Base-by-base conservation (phyloP, 2,888 invertebrate species). In the Prionchulus punctatus region DNA sequence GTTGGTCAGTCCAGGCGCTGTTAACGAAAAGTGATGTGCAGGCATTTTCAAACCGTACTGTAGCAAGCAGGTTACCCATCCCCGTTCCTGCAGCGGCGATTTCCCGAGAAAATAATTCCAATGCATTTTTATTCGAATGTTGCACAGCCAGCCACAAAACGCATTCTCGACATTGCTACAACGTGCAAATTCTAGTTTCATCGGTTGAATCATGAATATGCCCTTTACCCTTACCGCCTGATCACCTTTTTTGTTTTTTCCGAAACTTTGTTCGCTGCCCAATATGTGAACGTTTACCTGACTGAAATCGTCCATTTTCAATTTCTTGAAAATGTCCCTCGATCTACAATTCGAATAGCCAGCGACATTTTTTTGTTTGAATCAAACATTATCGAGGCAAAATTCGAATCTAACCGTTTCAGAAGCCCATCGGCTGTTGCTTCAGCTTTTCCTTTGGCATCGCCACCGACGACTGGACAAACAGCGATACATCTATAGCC, bases 61-160 rank as follows among this genome's bases (percentile, higher is more conserved):
- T n/a, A n/a, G n/a, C n/a, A n/a, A n/a, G n/a, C n/a, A n/a, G n/a
- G 64, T 58, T 60, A 73, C 73, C 75, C 75, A 75, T 76, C 49
- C 76, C 76, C 53, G 77, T 77, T 12, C 75, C 76, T 53, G 76
- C 75, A 43, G 76, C 73, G 26, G 77, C 76, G 49, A 77, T 69
- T 65, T 77, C 77, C 59, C 71, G 63, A 3, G 74, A 66, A 60
- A 76, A 72, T 30, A 76, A 64, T 58, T 75, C 71, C 43, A 77
- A 63, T 1, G 76, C 75, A 59, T 68, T 71, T 60, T 72, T 74
- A 27, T 75, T 68, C n/a, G 63, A 58, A 64, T 77, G 77, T 43
- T 75, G 72, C 30, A 73, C 76, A 43, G 73, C 72, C 56, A 76
- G 61, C 76, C 76, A 76, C 55, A 76, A 52, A 4, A 73, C 73